These are phyloP conservation scores for Pseudomyrmex concolor DNA, from an alignment of 1,140 invertebrate genomes.

Conservation along the genomic window DNA sequence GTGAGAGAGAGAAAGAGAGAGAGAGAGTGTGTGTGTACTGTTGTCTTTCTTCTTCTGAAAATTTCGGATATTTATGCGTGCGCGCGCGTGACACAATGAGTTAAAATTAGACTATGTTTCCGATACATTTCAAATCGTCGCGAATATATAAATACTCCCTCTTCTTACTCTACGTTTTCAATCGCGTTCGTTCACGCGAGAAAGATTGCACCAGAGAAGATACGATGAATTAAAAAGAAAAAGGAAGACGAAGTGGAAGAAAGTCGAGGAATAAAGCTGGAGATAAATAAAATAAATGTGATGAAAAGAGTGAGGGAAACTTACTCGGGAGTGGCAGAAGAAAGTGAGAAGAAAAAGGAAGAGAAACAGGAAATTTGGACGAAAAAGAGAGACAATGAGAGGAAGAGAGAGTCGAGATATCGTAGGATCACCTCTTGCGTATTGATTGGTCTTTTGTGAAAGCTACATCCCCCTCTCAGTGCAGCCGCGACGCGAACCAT, in stretches of 20 bases:
- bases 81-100: neutral
- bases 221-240: conserved; percentile 54
- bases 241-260: conserved; percentile 7
- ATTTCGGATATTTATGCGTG: conserved; percentile 12
- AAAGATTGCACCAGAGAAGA: conserved; percentile 30
- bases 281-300: conserved; percentile 52
- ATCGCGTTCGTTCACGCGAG: conserved; percentile 21
- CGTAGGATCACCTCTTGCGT: conserved; percentile 79
- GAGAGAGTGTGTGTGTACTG: neutral
- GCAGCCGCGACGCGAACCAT: conserved; percentile 64
- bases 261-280: conserved; percentile 8
- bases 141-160: neutral
- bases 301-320: conserved; percentile 1
- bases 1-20: neutral
- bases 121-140: neutral
- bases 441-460: conserved; percentile 84
- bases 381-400: conserved; percentile 36
- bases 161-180: neutral
- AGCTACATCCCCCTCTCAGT: conserved; percentile 73
- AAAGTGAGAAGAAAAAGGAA: neutral
- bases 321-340: neutral
- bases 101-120: conserved; percentile 31
- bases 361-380: conserved; percentile 16
- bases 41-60: neutral
- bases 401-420: conserved; percentile 75